Conservation (phyloP, 1,140 invertebrate species). For the Penaeus japonicus region DNA sequence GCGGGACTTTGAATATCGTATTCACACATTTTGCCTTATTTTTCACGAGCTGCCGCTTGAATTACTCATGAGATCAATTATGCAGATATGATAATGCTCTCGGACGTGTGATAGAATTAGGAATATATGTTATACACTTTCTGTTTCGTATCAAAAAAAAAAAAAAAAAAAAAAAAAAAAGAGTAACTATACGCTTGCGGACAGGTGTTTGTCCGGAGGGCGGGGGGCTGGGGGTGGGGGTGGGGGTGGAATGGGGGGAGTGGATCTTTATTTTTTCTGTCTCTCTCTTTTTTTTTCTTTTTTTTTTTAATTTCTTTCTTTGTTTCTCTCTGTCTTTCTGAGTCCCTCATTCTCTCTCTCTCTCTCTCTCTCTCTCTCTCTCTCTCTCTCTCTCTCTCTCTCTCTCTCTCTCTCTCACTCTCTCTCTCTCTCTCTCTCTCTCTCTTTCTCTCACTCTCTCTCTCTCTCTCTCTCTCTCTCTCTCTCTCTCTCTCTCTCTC, state of each 20-base stretch:
- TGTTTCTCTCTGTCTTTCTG: neutral
- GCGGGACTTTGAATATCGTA: too few species aligned
- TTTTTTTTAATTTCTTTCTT: neutral
- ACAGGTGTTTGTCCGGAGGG: too few species aligned
- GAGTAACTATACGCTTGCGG: too few species aligned
- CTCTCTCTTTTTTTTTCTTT: neutral
- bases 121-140: too few species aligned
- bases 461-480: constrained; percentile 28
- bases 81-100: too few species aligned
- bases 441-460: constrained; percentile 20
- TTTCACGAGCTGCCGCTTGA: too few species aligned
- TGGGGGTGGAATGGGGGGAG: neutral
- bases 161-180: too few species aligned
- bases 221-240: too few species aligned
- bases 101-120: too few species aligned
- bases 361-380: neutral
- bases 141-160: too few species aligned
- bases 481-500: constrained; percentile 12
- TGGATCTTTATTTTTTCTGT: neutral
- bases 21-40: too few species aligned
- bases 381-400: neutral
- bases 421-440: constrained; percentile 14
- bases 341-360: neutral
- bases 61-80: too few species aligned
- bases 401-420: neutral